phyloP scores from a whole-genome alignment of 2,797 vertebrate species.

The Vireo griseus region DNA sequence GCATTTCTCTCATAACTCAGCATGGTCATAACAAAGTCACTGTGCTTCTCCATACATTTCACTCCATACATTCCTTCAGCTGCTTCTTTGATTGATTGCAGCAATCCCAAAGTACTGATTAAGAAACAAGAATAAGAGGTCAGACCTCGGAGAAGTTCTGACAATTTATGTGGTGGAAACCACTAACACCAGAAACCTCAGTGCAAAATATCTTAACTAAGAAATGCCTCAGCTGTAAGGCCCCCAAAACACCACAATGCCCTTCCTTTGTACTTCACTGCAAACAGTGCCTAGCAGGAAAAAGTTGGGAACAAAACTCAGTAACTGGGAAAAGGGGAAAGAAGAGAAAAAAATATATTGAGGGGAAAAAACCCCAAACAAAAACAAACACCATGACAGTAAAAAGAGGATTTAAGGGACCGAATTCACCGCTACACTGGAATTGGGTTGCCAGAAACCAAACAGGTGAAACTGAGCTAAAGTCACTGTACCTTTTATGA shows the following conservation, averaged over 20 bases:
- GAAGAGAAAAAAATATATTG: neutral
- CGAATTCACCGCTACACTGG: neutral
- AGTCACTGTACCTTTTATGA: neutral
- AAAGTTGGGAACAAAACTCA: neutral
- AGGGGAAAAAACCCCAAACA: rapidly evolving
- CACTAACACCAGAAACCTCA: neutral
- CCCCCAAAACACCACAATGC: neutral
- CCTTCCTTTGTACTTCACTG: neutral
- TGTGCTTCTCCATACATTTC: neutral
- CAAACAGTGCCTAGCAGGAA: neutral
- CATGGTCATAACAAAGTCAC: rapidly evolving
- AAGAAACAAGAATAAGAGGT: neutral
- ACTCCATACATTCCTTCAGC: neutral
- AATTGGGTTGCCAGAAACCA: neutral
- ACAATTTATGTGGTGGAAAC: neutral
- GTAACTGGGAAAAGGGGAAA: neutral
- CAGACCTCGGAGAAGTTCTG: neutral
- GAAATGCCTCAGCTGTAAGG: neutral
- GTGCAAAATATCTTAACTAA: neutral
- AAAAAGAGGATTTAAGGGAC: neutral
- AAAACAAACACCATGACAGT: neutral
- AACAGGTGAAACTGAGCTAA: neutral
- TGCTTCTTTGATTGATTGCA: neutral
- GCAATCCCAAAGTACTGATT: neutral
- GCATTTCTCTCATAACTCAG: neutral